Evolutionary conservation across 2,113 vertebrate genomes (phyloP), one percentile per base, ranked within the genome.

Genomic region (Glaucidium brasilianum): DNA sequence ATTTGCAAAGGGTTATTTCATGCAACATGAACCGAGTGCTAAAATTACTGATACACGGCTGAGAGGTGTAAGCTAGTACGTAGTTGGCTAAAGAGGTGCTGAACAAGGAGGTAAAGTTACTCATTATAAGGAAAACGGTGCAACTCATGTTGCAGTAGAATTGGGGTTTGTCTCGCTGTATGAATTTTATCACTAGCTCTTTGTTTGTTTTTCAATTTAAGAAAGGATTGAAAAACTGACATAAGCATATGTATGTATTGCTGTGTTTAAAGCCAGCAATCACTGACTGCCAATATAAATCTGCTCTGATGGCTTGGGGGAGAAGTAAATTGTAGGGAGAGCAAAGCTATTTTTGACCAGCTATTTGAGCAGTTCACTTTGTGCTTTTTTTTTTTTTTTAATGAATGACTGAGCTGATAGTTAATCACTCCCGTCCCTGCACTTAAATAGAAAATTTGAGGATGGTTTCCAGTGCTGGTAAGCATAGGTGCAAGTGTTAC

Each of bases 311-410:
- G 75, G 74, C 88, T 88, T 86, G 76, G 21, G 75, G 83, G 60
- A 75, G 76, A 92, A 86, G 53, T 75, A 75, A 71, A 76, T 64
- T 81, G 77, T 90, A 75, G 68, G 47, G 50, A 96, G 79, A 93
- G 79, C 76, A 94, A 74, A 90, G 83, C 77, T 96, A 89, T 85
- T 96, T 95, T 95, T 95, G 90, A 96, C 47, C 34, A 77, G 88
- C 67, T 91, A 67, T 94, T 86, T 84, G 34, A 92, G 88, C 47
- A 56, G 73, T 74, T 92, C 3, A 2, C 75, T 85, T 90, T 43
- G 47, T 39, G 47, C 87, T 29, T 5, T 47, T 78, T 21, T 63
- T 39, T 55, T 83, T 69, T 80, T 68, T 49, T 37, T 4, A 60
- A 45, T 77, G 43, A 45, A 8, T 45, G 47, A n/a, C 68, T 81